Evolutionary conservation across 2,797 vertebrate species (phyloP), one percentile per base, ranked within the genome.

Genomic region (Champsocephalus esox): DNA sequence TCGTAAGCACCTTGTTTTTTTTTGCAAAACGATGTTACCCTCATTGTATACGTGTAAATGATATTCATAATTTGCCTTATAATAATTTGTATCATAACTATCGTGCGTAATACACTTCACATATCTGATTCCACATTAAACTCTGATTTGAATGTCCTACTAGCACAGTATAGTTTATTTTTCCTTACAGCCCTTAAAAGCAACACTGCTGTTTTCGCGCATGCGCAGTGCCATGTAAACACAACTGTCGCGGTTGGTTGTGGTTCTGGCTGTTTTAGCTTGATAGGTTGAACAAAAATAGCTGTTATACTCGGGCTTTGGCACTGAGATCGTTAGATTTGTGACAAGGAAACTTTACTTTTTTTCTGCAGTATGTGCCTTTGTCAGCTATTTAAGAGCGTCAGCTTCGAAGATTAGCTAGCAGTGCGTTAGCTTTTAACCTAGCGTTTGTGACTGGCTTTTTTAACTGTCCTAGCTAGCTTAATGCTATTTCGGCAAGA

Each of bases 211-310:
- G 2, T 67, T 1, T 50, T 3, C 32, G 89, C 93, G 93, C 94
- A 94, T 72, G 5, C 94, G 93, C 90, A 85, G 49, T 90, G 2
- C 0, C 85, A 92, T 95, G 94, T 95, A 95, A 95, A 95, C 94
- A 93, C 64, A 92, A 65, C 80, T 12, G 69, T 61, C 38, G 82
- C 79, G 73, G 64, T 61, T 48, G 66, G 63, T 63, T 78, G 62
- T 83, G 50, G 61, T 34, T 66, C 12, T 68, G 60, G 62, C 38
- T 12, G 9, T 55, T 62, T 6, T 44, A 45, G 19, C 13, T 73
- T 46, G 62, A 56, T 61, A 19, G 13, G 12, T 60, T 51, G n/a
- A 77, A 61, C 44, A 41, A n/a, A 56, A 9, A 28, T 28, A 5
- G 1, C 34, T 64, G 1, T 19, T 2, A 16, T 19, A 24, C 9